These are phyloP conservation scores for Thomomys bottae DNA, from an alignment of 2,113 vertebrate genomes.

Conservation along the genomic window DNA sequence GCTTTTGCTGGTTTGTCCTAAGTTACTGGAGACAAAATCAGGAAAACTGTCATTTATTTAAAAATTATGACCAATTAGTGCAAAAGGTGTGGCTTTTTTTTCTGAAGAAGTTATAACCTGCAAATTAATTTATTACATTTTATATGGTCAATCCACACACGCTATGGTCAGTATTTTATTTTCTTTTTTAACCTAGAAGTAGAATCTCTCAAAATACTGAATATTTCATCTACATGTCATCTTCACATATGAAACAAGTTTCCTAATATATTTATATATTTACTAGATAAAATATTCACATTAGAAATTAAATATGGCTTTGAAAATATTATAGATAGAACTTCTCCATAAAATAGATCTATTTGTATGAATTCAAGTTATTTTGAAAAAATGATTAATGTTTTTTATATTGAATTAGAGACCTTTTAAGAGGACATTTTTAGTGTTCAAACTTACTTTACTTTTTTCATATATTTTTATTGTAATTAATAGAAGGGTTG, in stretches of 20 bases:
- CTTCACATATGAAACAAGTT: background rate
- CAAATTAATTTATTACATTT: background rate
- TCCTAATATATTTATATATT: background rate
- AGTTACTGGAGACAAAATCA: background rate
- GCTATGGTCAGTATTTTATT: background rate
- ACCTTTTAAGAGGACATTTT: slow-evolving; percentile 53
- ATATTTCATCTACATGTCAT: background rate
- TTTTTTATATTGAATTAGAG: background rate
- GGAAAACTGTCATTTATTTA: background rate
- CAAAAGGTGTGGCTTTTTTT: background rate
- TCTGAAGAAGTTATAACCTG: background rate
- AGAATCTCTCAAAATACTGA: background rate
- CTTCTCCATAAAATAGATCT: slow-evolving; percentile 12
- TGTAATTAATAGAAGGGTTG: too few species aligned
- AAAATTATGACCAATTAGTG: background rate
- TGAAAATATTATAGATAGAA: background rate
- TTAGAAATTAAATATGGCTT: background rate
- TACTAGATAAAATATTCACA: background rate
- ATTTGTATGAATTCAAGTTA: background rate
- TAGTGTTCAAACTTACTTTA: too few species aligned
- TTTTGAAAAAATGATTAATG: too few species aligned
- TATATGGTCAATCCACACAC: background rate
- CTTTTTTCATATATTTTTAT: too few species aligned
- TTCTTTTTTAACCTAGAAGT: background rate
- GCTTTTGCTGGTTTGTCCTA: background rate